Conservation (phyloP, 2,797 vertebrate species). For the Manis pentadactyla region DNA sequence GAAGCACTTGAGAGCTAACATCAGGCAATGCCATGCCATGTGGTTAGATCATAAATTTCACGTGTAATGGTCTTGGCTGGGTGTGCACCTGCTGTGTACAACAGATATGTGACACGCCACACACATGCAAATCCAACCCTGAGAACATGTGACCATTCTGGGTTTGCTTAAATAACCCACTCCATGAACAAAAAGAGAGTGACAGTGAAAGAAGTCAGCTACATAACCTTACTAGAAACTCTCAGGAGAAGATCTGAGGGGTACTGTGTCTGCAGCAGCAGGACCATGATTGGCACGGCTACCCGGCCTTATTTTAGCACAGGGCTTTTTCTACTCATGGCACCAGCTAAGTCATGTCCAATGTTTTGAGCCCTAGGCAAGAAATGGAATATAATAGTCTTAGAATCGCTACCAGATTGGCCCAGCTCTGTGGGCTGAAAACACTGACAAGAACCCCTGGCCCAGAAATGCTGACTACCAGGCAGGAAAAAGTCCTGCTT, state of each 20-base stretch:
- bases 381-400: not conserved
- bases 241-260: not conserved
- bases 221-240: not conserved
- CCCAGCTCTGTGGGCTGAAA: not conserved
- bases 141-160: accelerated
- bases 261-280: accelerated
- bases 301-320: not conserved
- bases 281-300: accelerated
- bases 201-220: not conserved
- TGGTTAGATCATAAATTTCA: not conserved
- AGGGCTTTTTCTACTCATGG: not conserved
- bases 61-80: accelerated
- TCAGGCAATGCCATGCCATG: not conserved
- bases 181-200: not conserved
- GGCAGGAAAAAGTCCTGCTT: not conserved
- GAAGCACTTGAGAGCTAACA: slow-evolving; percentile 79
- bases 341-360: not conserved
- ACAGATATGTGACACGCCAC: not conserved
- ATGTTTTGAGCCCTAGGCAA: not conserved
- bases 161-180: not conserved
- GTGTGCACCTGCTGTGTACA: accelerated
- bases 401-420: not conserved
- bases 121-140: accelerated
- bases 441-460: not conserved
- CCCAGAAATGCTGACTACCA: not conserved